Evolutionary conservation across 2,888 invertebrate species (phyloP), one percentile per base, ranked within the genome.

Genomic region (Caenorhabditis auriculariae): DNA sequence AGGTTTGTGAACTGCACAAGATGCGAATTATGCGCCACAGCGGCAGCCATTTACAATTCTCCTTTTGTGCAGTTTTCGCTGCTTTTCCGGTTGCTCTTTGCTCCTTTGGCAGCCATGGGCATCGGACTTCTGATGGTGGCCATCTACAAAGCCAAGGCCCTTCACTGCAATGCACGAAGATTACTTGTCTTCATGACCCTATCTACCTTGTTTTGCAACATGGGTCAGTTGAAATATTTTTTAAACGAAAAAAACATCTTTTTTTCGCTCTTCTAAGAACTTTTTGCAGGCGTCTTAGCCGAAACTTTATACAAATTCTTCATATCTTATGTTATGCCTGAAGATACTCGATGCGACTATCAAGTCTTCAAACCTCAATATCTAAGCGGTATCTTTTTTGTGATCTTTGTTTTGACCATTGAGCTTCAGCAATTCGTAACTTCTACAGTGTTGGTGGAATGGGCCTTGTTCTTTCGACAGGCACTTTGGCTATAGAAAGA

Each of bases 1-100:
- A 58, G 42, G 41, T 62, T 50, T 38, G 54, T 58, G 62, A 62
- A 62, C 21, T 62, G 62, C 47, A 58, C 62, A 43, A 38, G 62
- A 48, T 62, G 62, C 48, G 62, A 62, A 41, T 39, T 62, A 15
- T 62, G 62, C 17, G 62, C 53, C 19, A 58, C 62, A 3, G 57
- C 62, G 4, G 54, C 49, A 21, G 41, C 52, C 28, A 62, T 62
- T 3, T 58, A 58, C 21, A 41, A 52, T 3, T 23, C 47, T 3
- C 38, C 37, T 5, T 54, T 54, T 21, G 51, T 62, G 47, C 56
- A 62, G 32, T 62, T 54, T 44, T 62, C 62, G 15, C 54, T 62
- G 28, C 37, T 62, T 4, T 48, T 58, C 39, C 57, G 62, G 19
- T 29, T 57, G 32, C 48, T 54, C 28, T 43, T 54, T 21, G 54